Conservation (phyloP, 2,888 invertebrate genomes). For the Pristionchus exspectatus region DNA sequence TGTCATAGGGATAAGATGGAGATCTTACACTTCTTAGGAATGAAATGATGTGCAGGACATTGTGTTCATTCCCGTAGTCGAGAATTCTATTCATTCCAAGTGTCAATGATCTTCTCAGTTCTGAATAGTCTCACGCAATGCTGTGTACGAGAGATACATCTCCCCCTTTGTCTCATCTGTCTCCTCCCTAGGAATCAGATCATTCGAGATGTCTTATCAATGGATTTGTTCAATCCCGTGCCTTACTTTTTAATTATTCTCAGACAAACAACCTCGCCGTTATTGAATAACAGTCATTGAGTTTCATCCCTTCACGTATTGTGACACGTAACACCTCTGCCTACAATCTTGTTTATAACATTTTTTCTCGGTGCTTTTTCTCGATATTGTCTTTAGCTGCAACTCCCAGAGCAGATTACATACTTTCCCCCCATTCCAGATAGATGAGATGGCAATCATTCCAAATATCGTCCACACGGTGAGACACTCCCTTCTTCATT, state of each 20-base stretch:
- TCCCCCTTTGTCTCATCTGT: not conserved
- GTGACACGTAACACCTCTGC: not conserved
- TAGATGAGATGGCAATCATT: not conserved
- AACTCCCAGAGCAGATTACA: not conserved
- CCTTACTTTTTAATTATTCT: not conserved
- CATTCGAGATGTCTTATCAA: not conserved
- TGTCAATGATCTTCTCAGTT: not conserved
- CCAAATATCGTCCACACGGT: not conserved
- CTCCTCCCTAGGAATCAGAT: not conserved
- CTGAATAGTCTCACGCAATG: not conserved
- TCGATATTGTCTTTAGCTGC: not conserved
- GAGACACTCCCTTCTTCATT: not conserved
- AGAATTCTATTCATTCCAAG: not conserved
- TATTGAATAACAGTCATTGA: not conserved
- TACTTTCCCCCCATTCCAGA: not conserved
- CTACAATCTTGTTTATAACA: slow-evolving; percentile 1
- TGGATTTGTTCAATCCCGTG: not conserved
- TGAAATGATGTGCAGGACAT: not conserved
- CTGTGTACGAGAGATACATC: not conserved
- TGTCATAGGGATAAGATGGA: not conserved
- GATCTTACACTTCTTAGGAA: not conserved
- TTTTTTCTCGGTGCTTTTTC: not conserved
- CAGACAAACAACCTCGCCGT: not conserved
- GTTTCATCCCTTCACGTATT: not conserved
- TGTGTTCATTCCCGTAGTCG: not conserved